Conservation (phyloP, 1,140 invertebrate species). For the Drosophila willistoni region DNA sequence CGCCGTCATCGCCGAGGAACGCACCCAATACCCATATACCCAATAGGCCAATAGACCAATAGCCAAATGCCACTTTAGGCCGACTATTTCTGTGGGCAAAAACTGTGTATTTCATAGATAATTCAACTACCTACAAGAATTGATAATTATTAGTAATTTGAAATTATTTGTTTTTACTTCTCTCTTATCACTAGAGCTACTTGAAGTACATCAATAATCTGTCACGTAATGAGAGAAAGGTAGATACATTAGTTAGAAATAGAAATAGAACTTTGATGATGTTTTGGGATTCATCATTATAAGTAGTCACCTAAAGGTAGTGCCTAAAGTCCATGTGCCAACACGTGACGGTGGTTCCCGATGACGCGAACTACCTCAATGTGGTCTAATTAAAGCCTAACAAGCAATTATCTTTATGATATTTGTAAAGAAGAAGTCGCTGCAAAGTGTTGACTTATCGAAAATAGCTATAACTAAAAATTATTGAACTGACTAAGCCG, state of each 20-base stretch:
- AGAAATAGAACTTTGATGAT: not conserved
- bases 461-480: constrained; percentile 17
- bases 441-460: constrained; percentile 27
- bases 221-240: constrained; percentile 1
- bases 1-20: constrained; percentile 38
- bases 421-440: constrained; percentile 45
- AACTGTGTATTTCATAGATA: constrained; percentile 47
- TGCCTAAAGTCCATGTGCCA: constrained; percentile 28
- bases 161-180: not conserved
- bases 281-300: not conserved
- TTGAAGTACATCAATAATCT: constrained; percentile 29
- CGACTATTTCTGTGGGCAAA: not conserved
- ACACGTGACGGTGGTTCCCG: constrained; percentile 16
- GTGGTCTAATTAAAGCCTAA: constrained; percentile 61
- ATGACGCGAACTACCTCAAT: constrained; percentile 69
- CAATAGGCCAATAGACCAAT: constrained; percentile 24
- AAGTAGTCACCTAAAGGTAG: not conserved
- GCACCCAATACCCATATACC: constrained; percentile 40
- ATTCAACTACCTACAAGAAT: constrained; percentile 37
- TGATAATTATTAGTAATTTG: constrained; percentile 42
- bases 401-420: constrained; percentile 68
- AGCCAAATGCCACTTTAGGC: constrained; percentile 23
- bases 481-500: constrained; percentile 24
- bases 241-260: not conserved
- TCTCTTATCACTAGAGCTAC: constrained; percentile 38